Percentiles rank a stretch among this genome's conserved stretches.
These are phyloP conservation scores for Alosa sapidissima DNA, from an alignment of 2,797 vertebrate genomes.

Conservation along the genomic window DNA sequence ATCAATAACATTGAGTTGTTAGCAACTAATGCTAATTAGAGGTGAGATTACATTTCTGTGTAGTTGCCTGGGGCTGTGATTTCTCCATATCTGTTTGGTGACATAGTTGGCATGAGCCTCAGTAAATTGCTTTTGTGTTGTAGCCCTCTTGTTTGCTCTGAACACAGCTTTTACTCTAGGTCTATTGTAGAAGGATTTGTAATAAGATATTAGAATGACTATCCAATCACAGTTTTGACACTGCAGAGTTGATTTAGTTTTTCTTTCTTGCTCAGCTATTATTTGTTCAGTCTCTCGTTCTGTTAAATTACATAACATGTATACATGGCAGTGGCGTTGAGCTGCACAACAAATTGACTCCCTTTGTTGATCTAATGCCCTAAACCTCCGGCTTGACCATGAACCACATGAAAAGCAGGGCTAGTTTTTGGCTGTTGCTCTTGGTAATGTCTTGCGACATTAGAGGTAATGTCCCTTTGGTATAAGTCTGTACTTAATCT, in stretches of 20 bases:
- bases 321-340: background rate
- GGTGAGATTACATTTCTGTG: slow-evolving; percentile 32
- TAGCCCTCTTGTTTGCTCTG: slow-evolving; percentile 9
- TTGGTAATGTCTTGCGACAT: background rate
- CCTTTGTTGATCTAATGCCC: background rate
- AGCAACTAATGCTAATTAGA: slow-evolving; percentile 37
- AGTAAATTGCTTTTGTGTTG: background rate
- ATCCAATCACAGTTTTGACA: background rate
- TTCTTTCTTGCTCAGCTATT: background rate
- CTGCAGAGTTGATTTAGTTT: background rate
- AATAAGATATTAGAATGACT: background rate
- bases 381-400: background rate
- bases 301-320: background rate
- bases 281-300: background rate
- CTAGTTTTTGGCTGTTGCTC: background rate
- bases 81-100: slow-evolving; percentile 37
- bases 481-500: slow-evolving; percentile 5
- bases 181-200: slow-evolving; percentile 1
- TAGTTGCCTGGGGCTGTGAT: slow-evolving; percentile 13
- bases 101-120: slow-evolving; percentile 34
- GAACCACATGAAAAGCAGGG: background rate
- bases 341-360: background rate
- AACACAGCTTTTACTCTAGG: background rate
- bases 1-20: slow-evolving; percentile 18
- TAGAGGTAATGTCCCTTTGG: background rate